A percentile compares a stretch with the other conserved stretches of the same genome.
Evolutionary conservation across 2,888 invertebrate genomes (phyloP).

Genomic region (Odontomyia ornata): DNA sequence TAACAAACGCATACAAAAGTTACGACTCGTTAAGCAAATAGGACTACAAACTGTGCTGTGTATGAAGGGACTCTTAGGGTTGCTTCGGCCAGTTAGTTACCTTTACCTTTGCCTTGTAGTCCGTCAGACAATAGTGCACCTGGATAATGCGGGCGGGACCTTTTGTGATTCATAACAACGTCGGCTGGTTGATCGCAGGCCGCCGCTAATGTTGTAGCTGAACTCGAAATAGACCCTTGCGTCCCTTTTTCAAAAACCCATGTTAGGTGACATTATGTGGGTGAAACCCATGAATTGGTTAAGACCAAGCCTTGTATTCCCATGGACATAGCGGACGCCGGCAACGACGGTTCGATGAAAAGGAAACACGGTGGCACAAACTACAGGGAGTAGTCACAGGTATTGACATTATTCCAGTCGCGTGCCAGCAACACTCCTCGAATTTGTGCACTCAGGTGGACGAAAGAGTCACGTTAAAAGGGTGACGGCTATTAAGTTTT

Average conservation of each 20-base stretch:
- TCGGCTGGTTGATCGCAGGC: not conserved
- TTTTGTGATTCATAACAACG: slow-evolving; percentile 37
- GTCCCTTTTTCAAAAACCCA: slow-evolving; percentile 22
- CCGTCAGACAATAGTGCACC: slow-evolving; percentile 44
- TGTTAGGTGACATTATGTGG: slow-evolving; percentile 41
- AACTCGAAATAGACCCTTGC: not conserved
- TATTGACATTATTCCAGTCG: slow-evolving; percentile 40
- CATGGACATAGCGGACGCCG: not conserved
- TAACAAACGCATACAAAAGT: slow-evolving; percentile 33
- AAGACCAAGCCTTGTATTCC: not conserved
- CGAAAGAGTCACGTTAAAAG: slow-evolving; percentile 28
- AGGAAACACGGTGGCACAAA: not conserved
- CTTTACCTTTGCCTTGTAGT: slow-evolving; percentile 1
- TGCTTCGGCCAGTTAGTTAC: not conserved
- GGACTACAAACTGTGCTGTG: slow-evolving; percentile 1
- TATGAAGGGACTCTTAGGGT: not conserved
- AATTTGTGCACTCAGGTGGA: slow-evolving; percentile 38
- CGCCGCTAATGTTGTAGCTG: no score
- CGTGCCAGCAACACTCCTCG: slow-evolving; percentile 38
- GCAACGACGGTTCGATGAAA: not conserved
- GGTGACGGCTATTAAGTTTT: slow-evolving; percentile 37
- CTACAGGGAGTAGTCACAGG: not conserved
- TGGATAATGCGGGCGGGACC: slow-evolving; percentile 40
- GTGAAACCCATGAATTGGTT: slow-evolving; percentile 19
- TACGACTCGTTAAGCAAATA: slow-evolving; percentile 34